Base-by-base conservation (phyloP, 2,888 invertebrate species). In the Rapana venosa region DNA sequence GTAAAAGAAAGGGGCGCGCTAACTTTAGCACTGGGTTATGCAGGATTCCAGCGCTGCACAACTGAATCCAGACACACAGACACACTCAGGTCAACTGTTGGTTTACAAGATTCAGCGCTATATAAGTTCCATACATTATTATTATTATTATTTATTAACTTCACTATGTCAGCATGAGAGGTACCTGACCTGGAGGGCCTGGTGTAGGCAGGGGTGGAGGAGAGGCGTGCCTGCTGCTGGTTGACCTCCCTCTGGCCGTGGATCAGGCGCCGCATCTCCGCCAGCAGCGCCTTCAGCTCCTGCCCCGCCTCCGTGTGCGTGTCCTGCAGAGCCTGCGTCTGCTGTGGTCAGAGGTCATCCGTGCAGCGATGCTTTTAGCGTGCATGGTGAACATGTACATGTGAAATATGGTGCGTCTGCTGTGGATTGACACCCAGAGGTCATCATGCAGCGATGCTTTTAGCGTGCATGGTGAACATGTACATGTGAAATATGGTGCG, bases 251-350 rank as follows among this genome's bases (percentile, higher is more conserved):
- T 92, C 58, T 93, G 93, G 32, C 93, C 93, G 32, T 92, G 87
- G n/a, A 95, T 93, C 85, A 95, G 90, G 47, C 90, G 89, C 87
- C 93, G 92, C 94, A 95, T 94, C 89, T 95, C 94, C 26, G 89
- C 91, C 83, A 95, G 91, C 56, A 95, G 89, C 15, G 90, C 90
- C 87, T 94, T 94, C 90, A 95, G 88, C 79, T 95, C 95, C 47
- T 92, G 92, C 30, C 94, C 94, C 26, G 94, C 92, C 56, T 93
- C 93, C 56, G 92, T 92, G 89, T 94, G 93, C 36, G 93, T 74
- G 30, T 88, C 88, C 15, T n/a, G 58, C 2, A 30, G 5, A 22
- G 22, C 61, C 11, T 30, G 32, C 22, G 58, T 20, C 32, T 61
- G 32, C 22, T 20, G 61, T 20, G 22, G 22, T 13, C 5, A n/a